A percentile compares a stretch with the other conserved stretches of the same genome.
Conservation (phyloP, 2,888 invertebrate genomes). For the Heliothis peltigera region DNA sequence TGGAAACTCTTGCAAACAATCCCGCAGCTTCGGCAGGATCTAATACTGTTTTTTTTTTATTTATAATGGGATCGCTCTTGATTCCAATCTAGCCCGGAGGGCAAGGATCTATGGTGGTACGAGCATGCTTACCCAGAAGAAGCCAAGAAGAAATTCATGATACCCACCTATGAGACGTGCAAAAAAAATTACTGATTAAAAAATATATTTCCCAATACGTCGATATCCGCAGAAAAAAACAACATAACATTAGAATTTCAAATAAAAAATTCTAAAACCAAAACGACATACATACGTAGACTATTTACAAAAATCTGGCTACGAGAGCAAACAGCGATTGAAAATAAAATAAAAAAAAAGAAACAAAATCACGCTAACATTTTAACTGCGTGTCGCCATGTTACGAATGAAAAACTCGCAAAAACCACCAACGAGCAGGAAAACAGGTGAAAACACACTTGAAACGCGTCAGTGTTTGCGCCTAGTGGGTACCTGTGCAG, state of each 20-base stretch:
- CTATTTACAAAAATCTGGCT: slow-evolving; percentile 9
- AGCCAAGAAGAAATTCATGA: too few species aligned
- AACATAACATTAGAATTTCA: slow-evolving; percentile 8
- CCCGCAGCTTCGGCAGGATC: too few species aligned
- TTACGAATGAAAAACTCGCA: slow-evolving; percentile 44
- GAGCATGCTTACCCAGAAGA: too few species aligned
- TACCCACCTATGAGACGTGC: too few species aligned
- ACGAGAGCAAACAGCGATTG: background rate
- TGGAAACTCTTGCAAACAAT: too few species aligned
- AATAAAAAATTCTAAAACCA: slow-evolving; percentile 11
- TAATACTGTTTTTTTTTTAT: too few species aligned
- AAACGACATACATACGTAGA: slow-evolving; percentile 7
- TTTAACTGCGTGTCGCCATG: slow-evolving; percentile 38
- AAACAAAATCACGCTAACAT: slow-evolving; percentile 27
- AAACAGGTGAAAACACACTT: slow-evolving; percentile 60
- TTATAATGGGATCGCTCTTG: too few species aligned
- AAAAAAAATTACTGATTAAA: too few species aligned
- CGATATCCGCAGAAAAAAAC: background rate
- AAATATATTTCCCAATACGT: background rate
- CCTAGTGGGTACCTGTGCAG: slow-evolving; percentile 38
- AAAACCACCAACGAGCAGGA: slow-evolving; percentile 51
- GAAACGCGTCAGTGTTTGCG: slow-evolving; percentile 59
- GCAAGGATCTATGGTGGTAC: too few species aligned
- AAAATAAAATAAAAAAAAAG: slow-evolving; percentile 6
- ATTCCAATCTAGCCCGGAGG: too few species aligned